A percentile compares a stretch with the other conserved stretches of the same genome.
Evolutionary conservation across 1,140 invertebrate species (phyloP).

Genomic region (Phthorimaea operculella): DNA sequence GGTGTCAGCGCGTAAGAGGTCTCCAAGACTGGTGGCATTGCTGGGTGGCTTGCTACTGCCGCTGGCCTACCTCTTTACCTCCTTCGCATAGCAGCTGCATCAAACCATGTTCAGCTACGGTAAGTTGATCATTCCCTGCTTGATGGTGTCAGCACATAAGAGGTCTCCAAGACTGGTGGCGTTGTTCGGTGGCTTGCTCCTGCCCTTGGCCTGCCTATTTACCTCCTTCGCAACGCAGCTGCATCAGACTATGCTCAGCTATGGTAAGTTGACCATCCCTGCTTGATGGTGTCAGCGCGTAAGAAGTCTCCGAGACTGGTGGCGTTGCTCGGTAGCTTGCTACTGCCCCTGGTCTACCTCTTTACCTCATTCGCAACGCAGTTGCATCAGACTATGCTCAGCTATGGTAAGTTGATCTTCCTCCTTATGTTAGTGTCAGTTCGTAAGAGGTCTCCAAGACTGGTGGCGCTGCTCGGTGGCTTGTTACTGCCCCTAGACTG

Average conservation of each 20-base stretch:
- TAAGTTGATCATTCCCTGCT: constrained; percentile 61
- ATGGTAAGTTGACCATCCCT: constrained; percentile 62
- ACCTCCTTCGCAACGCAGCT: constrained; percentile 86
- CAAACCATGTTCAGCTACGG: constrained; percentile 80
- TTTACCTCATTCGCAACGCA: constrained; percentile 88
- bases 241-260: constrained; percentile 81
- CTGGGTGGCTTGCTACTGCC: constrained; percentile 86
- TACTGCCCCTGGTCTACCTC: constrained; percentile 82
- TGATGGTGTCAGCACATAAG: constrained; percentile 82
- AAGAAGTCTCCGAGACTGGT: constrained; percentile 82
- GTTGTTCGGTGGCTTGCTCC: constrained; percentile 83
- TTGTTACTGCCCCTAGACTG: constrained; percentile 83
- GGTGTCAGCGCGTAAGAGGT: constrained; percentile 81
- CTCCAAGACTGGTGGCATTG: constrained; percentile 83
- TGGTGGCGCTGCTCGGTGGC: constrained; percentile 88
- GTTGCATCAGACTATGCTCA: constrained; percentile 80
- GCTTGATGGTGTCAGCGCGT: constrained; percentile 82
- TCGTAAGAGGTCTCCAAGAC: constrained; percentile 82
- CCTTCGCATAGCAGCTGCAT: constrained; percentile 84
- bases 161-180: constrained; percentile 83
- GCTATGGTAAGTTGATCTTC: constrained; percentile 74
- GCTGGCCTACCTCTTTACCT: constrained; percentile 84
- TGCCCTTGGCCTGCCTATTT: constrained; percentile 84
- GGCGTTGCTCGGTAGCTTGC: constrained; percentile 84
- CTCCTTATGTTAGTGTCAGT: constrained; percentile 80